These are phyloP conservation scores for Polyodon spathula DNA, from an alignment of 2,113 vertebrate genomes.

Conservation along the genomic window DNA sequence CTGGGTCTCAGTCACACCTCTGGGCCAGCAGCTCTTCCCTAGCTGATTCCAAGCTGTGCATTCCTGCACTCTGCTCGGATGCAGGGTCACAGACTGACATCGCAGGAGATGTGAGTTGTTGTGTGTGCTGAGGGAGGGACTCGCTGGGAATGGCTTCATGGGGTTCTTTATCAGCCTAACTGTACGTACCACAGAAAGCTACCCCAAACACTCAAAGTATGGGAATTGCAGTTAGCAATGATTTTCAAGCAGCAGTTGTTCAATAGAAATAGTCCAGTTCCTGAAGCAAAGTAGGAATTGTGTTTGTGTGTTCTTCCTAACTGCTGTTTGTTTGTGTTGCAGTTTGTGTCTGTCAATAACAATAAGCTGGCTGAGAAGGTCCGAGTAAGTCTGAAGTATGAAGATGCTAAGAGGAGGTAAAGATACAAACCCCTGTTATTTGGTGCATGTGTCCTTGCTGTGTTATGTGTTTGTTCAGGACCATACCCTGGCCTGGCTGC, in stretches of 20 bases:
- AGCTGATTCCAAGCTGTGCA: conserved; percentile 58
- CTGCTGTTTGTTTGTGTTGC: conserved; percentile 24
- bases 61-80: conserved; percentile 74
- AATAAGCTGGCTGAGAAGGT: conserved; percentile 93
- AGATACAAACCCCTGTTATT: background rate
- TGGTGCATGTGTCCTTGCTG: too few relatives aligned
- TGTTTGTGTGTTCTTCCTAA: background rate
- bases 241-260: too few relatives aligned
- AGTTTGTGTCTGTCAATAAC: conserved; percentile 72
- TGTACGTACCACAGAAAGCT: too few relatives aligned
- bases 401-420: conserved; percentile 92
- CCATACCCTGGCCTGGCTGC: too few relatives aligned
- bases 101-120: conserved; percentile 73
- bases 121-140: background rate
- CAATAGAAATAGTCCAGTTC: too few relatives aligned
- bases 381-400: conserved; percentile 85
- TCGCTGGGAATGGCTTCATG: too few relatives aligned
- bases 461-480: too few relatives aligned
- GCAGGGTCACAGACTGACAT: conserved; percentile 89
- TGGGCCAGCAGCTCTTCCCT: conserved; percentile 77
- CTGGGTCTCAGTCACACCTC: conserved; percentile 76
- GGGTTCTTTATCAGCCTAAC: too few relatives aligned
- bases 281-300: conserved; percentile 12
- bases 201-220: too few relatives aligned
- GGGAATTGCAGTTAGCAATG: too few relatives aligned